Percentiles rank a stretch among this genome's conserved stretches.
Conservation (phyloP, 2,888 invertebrate species). For the Incurvaria masculella region DNA sequence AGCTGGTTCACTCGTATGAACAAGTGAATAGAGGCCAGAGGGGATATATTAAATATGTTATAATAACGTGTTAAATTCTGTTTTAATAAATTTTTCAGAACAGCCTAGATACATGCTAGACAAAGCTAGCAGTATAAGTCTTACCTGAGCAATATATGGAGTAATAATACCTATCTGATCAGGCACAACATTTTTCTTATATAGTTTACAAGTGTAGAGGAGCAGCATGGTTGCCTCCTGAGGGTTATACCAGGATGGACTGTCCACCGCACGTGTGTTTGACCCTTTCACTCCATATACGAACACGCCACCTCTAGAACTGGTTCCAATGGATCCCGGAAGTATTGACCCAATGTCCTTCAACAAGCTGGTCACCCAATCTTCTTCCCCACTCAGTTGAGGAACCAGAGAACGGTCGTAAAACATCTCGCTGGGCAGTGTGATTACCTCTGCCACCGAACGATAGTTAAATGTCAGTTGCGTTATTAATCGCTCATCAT, state of each 20-base stretch:
- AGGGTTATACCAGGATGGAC: constrained; percentile 88
- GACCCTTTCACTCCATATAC: constrained; percentile 70
- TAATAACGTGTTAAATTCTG: no score
- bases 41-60: no score
- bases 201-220: constrained; percentile 58
- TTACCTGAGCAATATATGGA: constrained; percentile 89
- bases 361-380: constrained; percentile 27
- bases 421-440: constrained; percentile 76
- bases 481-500: constrained; percentile 79
- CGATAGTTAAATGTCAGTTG: constrained; percentile 86
- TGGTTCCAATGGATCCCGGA: constrained; percentile 22
- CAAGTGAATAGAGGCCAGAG: no score
- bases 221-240: constrained; percentile 68
- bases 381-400: constrained; percentile 43
- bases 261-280: constrained; percentile 69
- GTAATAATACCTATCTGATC: constrained; percentile 87
- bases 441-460: constrained; percentile 73
- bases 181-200: constrained; percentile 58
- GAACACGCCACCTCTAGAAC: constrained; percentile 55
- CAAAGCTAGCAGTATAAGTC: no score
- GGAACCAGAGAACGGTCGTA: constrained; percentile 77
- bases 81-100: no score
- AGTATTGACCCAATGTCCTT: constrained; percentile 25
- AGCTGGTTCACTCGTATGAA: no score
- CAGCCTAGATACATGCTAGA: no score